These are phyloP conservation scores for Ladona fulva DNA, from an alignment of 1,140 invertebrate species.

Conservation along the genomic window DNA sequence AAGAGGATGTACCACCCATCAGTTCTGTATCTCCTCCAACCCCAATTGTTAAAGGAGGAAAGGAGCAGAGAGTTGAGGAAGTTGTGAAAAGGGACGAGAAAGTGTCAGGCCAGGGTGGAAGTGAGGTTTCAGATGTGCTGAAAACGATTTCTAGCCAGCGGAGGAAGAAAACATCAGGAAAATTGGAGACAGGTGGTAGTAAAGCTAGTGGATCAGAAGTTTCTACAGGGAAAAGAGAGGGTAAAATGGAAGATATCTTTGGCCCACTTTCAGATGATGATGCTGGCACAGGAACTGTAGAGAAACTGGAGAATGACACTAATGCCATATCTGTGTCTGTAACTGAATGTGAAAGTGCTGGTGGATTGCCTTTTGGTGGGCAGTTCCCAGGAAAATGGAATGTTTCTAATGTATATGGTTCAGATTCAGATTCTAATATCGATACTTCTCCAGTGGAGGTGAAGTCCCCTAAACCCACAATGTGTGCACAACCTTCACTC, in stretches of 20 bases:
- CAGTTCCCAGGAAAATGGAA: slow-evolving; percentile 28
- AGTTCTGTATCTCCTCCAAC: neutral
- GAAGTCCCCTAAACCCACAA: neutral
- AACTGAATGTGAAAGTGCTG: slow-evolving; percentile 12
- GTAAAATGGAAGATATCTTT: slow-evolving; percentile 80
- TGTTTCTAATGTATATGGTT: slow-evolving; percentile 32
- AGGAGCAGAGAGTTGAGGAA: slow-evolving; percentile 5
- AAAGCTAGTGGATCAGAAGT: slow-evolving; percentile 46
- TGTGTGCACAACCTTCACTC: neutral
- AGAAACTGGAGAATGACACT: neutral
- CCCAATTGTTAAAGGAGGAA: neutral
- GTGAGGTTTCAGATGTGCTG: neutral
- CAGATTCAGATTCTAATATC: slow-evolving; percentile 32
- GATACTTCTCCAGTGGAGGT: slow-evolving; percentile 15
- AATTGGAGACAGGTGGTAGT: slow-evolving; percentile 52
- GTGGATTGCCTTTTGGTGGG: slow-evolving; percentile 15
- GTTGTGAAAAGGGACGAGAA: neutral
- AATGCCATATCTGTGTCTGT: neutral
- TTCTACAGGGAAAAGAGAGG: slow-evolving; percentile 47
- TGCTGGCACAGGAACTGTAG: neutral
- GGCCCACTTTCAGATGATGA: slow-evolving; percentile 70
- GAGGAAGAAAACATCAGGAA: slow-evolving; percentile 53
- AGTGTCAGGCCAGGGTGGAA: neutral
- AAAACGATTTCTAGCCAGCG: neutral
- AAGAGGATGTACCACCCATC: neutral